Base-by-base conservation (phyloP, 2,797 vertebrate species). In the Otolemur crassicaudatus region DNA sequence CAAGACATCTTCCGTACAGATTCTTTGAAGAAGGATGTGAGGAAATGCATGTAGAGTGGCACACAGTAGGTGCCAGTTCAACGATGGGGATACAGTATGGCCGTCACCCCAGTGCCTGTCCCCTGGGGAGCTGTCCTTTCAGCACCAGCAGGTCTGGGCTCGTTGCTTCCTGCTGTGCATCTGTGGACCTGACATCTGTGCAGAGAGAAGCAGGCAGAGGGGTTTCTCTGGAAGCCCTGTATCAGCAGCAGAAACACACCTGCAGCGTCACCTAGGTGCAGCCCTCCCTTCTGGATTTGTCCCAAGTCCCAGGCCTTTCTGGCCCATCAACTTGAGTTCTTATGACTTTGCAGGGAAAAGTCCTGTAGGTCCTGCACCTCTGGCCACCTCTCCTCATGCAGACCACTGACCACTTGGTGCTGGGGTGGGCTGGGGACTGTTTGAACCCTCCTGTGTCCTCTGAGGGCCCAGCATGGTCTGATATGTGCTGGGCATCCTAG, bases 111-210 rank as follows among this genome's bases (percentile, higher is more conserved):
- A 0, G 7, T 10, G n/a, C 17, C 5, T 12, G 0, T 12, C 49
- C 67, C 49, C 17, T 0, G 20, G 97, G 97, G 94, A 95, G 86
- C 95, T 94, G 91, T 94, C 80, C 37, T 13, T 92, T 91, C 80
- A 81, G 87, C 89, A 84, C 70, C 46, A 17, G 7, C 49, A 4
- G 23, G 60, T 25, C 75, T 25, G 34, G 0, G 25, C 37, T 29
- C 1, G 11, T 9, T n/a, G 56, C 40, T 9, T n/a, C 8, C 34
- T 70, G n/a, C 69, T 84, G 34, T 37, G 34, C 34, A 37, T 37
- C 34, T 37, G 73, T 83, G 63, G 56, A 29, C 40, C 73, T 63
- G 81, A 43, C 27, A 3, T 20, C 8, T 9, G 2, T 22, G 34
- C 9, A 3, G 34, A 17, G 17, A 49, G 60, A 53, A 53, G 7